Conservation (phyloP, 2,113 vertebrate genomes). For the Takifugu bimaculatus region DNA sequence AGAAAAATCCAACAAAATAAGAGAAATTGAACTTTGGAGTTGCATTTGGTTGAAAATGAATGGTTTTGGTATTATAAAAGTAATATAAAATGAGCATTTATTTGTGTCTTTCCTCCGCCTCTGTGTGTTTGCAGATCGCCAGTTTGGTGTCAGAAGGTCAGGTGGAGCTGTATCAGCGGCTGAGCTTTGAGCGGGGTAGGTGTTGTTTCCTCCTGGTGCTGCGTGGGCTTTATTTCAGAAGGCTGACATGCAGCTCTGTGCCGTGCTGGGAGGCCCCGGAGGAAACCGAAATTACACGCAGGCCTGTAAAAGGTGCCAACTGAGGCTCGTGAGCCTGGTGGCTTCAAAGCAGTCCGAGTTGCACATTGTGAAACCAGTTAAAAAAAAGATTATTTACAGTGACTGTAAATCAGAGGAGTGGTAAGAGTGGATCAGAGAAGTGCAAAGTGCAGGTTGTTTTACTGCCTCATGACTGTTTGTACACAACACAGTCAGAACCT, state of each 20-base stretch:
- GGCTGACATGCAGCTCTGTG: constrained; percentile 10
- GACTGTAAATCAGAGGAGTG: constrained; percentile 23
- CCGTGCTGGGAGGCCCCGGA: too few species aligned
- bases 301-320: neutral
- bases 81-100: too few species aligned
- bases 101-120: too few species aligned
- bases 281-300: too few species aligned
- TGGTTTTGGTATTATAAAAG: too few species aligned
- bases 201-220: constrained; percentile 16
- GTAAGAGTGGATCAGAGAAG: constrained; percentile 15
- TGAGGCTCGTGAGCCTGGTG: constrained; percentile 20
- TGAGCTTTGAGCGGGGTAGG: constrained; percentile 91
- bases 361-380: constrained; percentile 8
- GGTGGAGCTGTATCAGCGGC: constrained; percentile 82
- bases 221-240: constrained; percentile 36
- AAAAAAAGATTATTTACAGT: constrained; percentile 31
- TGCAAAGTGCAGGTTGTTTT: constrained; percentile 28
- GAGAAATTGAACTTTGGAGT: too few species aligned
- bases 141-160: constrained; percentile 81
- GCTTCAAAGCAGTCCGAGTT: neutral
- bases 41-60: too few species aligned
- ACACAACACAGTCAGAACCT: constrained; percentile 1
- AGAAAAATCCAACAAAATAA: too few species aligned
- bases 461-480: constrained; percentile 10
- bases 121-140: constrained; percentile 81